A percentile compares a stretch with the other conserved stretches of the same genome.
Evolutionary conservation across 2,888 invertebrate species (phyloP).

Genomic region (Sarcophaga subvicina): DNA sequence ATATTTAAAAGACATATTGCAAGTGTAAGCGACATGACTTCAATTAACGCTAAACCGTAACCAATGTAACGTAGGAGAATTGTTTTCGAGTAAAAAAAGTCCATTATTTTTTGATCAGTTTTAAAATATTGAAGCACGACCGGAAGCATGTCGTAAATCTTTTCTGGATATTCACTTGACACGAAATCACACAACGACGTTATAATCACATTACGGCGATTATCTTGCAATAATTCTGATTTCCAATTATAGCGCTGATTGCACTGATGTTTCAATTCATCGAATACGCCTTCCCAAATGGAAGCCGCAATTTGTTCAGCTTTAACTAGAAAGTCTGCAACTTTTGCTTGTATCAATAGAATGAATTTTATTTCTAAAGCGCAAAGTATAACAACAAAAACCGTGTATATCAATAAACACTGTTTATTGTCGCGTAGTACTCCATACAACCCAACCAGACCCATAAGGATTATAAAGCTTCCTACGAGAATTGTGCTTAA

Average conservation of each 20-base stretch:
- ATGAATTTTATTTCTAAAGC: background rate
- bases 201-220: background rate
- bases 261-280: slow-evolving; percentile 18
- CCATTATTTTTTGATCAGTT: background rate
- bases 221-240: background rate
- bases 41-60: background rate
- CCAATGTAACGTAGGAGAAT: background rate
- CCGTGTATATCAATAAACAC: slow-evolving; percentile 1
- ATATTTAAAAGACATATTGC: background rate
- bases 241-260: background rate
- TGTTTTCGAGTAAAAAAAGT: slow-evolving; percentile 26
- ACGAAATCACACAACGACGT: slow-evolving; percentile 18
- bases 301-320: background rate
- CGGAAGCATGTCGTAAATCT: slow-evolving; percentile 3
- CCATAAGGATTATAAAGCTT: background rate
- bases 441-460: slow-evolving; percentile 26
- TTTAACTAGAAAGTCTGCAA: background rate
- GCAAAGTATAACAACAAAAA: background rate
- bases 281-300: background rate
- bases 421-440: background rate
- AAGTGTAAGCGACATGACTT: slow-evolving; percentile 1
- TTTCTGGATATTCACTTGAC: slow-evolving; percentile 23
- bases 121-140: background rate
- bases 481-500: background rate
- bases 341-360: background rate